These are phyloP conservation scores for Olivierus martensii DNA, from an alignment of 1,140 invertebrate species.

Conservation along the genomic window DNA sequence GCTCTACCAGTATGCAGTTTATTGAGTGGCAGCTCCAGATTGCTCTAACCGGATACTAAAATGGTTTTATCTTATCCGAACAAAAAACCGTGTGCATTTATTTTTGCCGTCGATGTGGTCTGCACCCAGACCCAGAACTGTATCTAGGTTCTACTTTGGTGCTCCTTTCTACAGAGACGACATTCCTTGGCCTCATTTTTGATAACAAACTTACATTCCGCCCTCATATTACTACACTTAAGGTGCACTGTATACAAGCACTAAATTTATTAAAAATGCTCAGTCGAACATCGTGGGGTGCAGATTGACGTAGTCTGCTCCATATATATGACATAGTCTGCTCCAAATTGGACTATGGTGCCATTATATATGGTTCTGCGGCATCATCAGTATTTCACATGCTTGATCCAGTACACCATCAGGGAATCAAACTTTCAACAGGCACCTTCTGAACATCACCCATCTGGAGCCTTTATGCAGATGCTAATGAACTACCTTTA, in stretches of 20 bases:
- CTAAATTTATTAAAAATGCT: not conserved
- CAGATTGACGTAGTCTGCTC: not conserved
- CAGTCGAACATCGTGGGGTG: not conserved
- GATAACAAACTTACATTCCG: not conserved
- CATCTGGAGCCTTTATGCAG: too few species aligned
- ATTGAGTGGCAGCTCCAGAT: not conserved
- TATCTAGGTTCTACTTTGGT: too few species aligned
- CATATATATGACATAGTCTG: too few species aligned
- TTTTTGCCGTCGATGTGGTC: too few species aligned
- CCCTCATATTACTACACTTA: not conserved
- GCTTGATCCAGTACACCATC: not conserved
- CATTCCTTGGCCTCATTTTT: not conserved
- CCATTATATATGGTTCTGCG: constrained; percentile 7
- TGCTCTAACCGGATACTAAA: not conserved
- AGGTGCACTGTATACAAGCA: not conserved
- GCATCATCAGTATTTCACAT: not conserved
- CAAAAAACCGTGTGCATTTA: too few species aligned
- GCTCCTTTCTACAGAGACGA: not conserved
- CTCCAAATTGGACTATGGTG: constrained; percentile 13
- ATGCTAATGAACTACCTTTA: too few species aligned
- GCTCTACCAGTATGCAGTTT: not conserved
- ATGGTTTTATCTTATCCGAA: too few species aligned
- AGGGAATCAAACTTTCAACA: too few species aligned
- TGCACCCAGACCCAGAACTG: too few species aligned
- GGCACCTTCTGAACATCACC: too few species aligned